Base-by-base conservation (phyloP, 2,113 vertebrate species). In the Scomber scombrus region DNA sequence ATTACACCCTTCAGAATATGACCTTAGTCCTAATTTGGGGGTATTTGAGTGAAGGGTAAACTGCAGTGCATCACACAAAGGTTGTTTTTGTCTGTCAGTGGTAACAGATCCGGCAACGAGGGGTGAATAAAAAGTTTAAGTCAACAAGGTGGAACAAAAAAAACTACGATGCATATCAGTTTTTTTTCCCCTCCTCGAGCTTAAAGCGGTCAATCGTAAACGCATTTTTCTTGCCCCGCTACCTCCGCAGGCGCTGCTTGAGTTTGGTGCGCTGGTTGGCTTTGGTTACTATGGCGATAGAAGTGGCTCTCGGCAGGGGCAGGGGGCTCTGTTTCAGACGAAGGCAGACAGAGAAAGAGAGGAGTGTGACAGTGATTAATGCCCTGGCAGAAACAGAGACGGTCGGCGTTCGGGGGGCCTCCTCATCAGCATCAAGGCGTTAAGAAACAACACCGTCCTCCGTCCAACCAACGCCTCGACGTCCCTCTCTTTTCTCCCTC, bases 291-390 rank as follows among this genome's bases (percentile, higher is more conserved):
- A 93, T 93, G 91, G 62, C 34, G 62, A 94, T 92, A 26, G 71
- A 91, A 90, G 85, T 82, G 82, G 75, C 87, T 88, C 83, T 89
- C 50, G 49, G 72, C 66, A 19, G 82, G 85, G 79, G 84, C 82
- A 78, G 76, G 88, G 86, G 86, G 87, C 89, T 78, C 83, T 34
- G 84, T 86, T 88, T 90, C 66, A 85, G 78, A 71, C 66, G 9
- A 72, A 84, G 85, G 58, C 79, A 80, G 82, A 84, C 80, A 55
- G 72, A 85, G 85, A 86, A 71, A 85, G 77, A 90, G 89, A 78
- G 78, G 67, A 57, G 91, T 52, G 91, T 87, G 93, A 94, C 93
- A 93, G 87, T 95, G 94, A 95, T 95, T 93, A 94, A 95, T 95
- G 90, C 81, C 91, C 92, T 63, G 82, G 89, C 81, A 88, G 78